Conservation (phyloP, 2,113 vertebrate species). For the Salminus brasiliensis region DNA sequence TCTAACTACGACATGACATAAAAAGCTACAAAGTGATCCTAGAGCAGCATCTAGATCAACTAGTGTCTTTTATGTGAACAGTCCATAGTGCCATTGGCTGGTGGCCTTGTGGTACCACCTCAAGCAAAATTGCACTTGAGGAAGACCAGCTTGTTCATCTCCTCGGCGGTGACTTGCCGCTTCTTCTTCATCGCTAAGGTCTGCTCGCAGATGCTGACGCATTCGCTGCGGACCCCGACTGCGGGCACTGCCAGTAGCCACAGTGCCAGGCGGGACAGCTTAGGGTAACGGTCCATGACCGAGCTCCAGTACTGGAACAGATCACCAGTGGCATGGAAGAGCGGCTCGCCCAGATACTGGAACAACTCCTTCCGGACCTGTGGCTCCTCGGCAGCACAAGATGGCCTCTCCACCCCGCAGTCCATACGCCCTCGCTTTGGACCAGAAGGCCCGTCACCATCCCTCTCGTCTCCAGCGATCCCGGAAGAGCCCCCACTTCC, state of each 20-base stretch:
- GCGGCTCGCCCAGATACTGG: slow-evolving; percentile 78
- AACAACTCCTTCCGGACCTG: slow-evolving; percentile 87
- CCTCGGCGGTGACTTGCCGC: slow-evolving; percentile 92
- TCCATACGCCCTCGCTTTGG: slow-evolving; percentile 85
- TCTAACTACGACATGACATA: slow-evolving; percentile 9
- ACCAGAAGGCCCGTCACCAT: slow-evolving; percentile 77
- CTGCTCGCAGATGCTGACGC: slow-evolving; percentile 93
- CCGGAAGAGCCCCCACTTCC: slow-evolving; percentile 72
- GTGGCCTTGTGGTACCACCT: slow-evolving; percentile 55
- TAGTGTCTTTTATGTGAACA: slow-evolving; percentile 40
- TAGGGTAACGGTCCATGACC: slow-evolving; percentile 91
- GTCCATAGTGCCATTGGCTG: slow-evolving; percentile 46
- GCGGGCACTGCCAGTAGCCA: slow-evolving; percentile 97
- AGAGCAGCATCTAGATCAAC: slow-evolving; percentile 28
- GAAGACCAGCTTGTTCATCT: slow-evolving; percentile 99
- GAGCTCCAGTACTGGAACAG: slow-evolving; percentile 98
- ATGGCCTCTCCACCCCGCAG: slow-evolving; percentile 39
- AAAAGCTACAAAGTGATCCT: slow-evolving; percentile 37
- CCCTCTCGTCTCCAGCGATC: slow-evolving; percentile 84
- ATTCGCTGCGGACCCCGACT: slow-evolving; percentile 89
- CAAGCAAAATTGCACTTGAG: slow-evolving; percentile 98
- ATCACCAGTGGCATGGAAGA: slow-evolving; percentile 83
- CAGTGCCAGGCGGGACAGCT: slow-evolving; percentile 91
- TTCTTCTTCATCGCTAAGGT: slow-evolving; percentile 91
- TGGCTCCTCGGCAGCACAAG: slow-evolving; percentile 72